Evolutionary conservation across 2,888 invertebrate genomes (phyloP).

Genomic region (Sinodicranocentrus sp.): DNA sequence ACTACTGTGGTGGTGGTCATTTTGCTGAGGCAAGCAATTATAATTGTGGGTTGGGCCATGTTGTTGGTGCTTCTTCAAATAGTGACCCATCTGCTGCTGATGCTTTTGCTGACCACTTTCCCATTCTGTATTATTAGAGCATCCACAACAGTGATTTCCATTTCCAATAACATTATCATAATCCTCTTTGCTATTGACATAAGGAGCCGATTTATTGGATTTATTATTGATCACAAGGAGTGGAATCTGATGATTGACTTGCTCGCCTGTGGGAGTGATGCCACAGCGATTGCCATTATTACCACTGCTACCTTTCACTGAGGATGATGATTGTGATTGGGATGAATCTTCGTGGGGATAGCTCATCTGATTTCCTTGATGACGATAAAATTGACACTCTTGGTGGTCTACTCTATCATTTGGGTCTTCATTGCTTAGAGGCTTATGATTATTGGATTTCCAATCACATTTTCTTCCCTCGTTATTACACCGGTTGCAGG

Average conservation of each 20-base stretch:
- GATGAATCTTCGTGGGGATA: conserved; percentile 27
- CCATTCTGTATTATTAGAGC: conserved; percentile 36
- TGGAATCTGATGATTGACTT: conserved; percentile 51
- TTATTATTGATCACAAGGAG: conserved; percentile 38
- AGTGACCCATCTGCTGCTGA: conserved; percentile 27
- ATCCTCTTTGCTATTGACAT: conserved; percentile 48
- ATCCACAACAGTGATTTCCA: conserved; percentile 40
- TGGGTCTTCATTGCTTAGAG: conserved; percentile 43
- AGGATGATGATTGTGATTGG: conserved; percentile 38
- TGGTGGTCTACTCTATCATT: conserved; percentile 63
- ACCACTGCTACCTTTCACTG: conserved; percentile 47
- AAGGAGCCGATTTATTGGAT: conserved; percentile 51
- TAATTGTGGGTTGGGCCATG: conserved; percentile 43
- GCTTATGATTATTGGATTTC: conserved; percentile 54
- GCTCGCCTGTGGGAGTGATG: conserved; percentile 44
- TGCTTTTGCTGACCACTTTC: conserved; percentile 21
- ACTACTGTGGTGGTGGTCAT: conserved; percentile 45
- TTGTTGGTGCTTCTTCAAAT: conserved; percentile 41
- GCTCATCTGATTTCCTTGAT: conserved; percentile 55
- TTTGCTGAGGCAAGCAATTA: conserved; percentile 35
- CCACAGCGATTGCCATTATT: conserved; percentile 38
- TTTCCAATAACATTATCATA: conserved; percentile 33
- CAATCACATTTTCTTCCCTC: conserved; percentile 49
- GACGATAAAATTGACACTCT: conserved; percentile 63
- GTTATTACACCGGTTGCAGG: conserved; percentile 21